Evolutionary conservation across 1,140 invertebrate species (phyloP).

Genomic region (Brachionus plicatilis): DNA sequence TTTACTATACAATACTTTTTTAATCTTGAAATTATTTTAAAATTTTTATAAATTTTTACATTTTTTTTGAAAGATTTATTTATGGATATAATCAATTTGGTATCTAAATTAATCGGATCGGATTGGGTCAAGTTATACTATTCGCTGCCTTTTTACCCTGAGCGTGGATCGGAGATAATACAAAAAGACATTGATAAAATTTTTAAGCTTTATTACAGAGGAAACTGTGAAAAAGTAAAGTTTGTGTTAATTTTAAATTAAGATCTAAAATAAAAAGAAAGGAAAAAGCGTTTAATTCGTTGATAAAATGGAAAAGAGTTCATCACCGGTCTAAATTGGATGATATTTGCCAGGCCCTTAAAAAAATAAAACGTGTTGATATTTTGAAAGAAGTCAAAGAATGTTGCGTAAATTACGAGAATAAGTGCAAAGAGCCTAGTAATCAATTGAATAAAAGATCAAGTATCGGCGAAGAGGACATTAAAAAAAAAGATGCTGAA

Average conservation of each 20-base stretch:
- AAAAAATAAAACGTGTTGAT: conserved; percentile 45
- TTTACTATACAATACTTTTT: too few relatives aligned
- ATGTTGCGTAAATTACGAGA: not conserved
- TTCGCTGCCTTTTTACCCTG: conserved; percentile 48
- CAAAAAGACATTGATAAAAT: conserved; percentile 49
- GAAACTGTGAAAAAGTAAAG: not conserved
- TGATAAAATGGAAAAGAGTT: conserved; percentile 48
- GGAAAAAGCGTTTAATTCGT: conserved; percentile 44
- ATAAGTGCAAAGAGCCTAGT: not conserved
- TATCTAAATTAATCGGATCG: conserved; percentile 45
- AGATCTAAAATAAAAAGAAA: conserved; percentile 44
- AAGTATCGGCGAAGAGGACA: not conserved
- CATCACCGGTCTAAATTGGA: conserved; percentile 48
- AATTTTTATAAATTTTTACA: too few relatives aligned
- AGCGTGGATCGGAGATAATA: conserved; percentile 47
- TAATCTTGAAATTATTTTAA: too few relatives aligned
- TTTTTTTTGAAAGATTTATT: not conserved
- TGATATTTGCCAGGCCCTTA: conserved; percentile 45
- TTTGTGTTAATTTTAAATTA: not conserved
- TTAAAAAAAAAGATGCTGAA: conserved; percentile 5
- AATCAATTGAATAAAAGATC: not conserved
- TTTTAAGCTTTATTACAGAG: conserved; percentile 39
- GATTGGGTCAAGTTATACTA: conserved; percentile 50
- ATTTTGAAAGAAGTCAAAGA: conserved; percentile 42
- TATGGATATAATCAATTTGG: conserved; percentile 42